phyloP scores from a whole-genome alignment of 2,888 invertebrate species.

The Plebejus melissa region DNA sequence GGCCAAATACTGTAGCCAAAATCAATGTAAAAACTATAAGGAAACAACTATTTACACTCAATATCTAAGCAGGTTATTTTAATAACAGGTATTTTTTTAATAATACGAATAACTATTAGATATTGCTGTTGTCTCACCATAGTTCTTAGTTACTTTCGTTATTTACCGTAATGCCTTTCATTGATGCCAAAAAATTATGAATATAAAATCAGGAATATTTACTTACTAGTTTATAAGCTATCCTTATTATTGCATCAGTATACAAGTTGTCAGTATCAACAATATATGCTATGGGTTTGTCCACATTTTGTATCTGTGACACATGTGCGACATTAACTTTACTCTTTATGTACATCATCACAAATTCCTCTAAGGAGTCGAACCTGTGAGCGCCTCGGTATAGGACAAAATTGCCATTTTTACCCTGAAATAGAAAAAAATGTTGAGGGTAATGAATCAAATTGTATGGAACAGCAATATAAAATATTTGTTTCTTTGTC shows the following conservation, averaged over 20 bases:
- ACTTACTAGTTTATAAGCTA: conserved; percentile 87
- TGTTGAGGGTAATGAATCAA: not conserved
- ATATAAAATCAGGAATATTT: not conserved
- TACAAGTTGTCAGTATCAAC: conserved; percentile 76
- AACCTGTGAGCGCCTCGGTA: conserved; percentile 80
- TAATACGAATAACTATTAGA: too few relatives aligned
- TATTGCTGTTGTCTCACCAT: too few relatives aligned
- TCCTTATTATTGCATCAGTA: conserved; percentile 77
- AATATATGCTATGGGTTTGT: conserved; percentile 72
- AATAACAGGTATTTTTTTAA: too few relatives aligned
- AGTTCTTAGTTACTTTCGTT: too few relatives aligned
- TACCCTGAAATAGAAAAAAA: conserved; percentile 55
- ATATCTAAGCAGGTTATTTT: too few relatives aligned
- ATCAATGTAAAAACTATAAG: too few relatives aligned
- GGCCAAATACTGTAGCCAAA: too few relatives aligned
- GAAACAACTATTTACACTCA: too few relatives aligned
- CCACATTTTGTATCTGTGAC: conserved; percentile 44
- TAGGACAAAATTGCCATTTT: conserved; percentile 73
- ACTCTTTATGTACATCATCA: conserved; percentile 77
- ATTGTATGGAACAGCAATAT: too few relatives aligned
- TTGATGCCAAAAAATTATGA: too few relatives aligned
- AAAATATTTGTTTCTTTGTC: too few relatives aligned
- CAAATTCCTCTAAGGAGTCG: conserved; percentile 80
- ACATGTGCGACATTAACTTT: conserved; percentile 51
- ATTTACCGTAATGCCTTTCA: too few relatives aligned